These are phyloP conservation scores for Acipenser oxyrinchus DNA, from an alignment of 2,797 vertebrate species.

Conservation along the genomic window DNA sequence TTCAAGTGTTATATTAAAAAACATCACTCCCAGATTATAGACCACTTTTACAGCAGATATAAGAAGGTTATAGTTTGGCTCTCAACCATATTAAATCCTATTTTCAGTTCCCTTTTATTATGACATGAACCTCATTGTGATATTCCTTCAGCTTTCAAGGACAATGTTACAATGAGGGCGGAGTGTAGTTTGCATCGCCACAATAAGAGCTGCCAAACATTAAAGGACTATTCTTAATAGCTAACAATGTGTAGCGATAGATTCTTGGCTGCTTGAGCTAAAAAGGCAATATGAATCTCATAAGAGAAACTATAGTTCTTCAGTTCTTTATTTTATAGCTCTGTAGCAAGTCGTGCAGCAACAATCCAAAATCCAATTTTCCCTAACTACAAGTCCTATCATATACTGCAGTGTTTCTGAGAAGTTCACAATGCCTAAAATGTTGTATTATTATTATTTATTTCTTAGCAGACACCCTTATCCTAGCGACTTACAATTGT, in stretches of 20 bases:
- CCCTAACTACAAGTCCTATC: no score
- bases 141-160: conserved; percentile 53
- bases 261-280: neutral
- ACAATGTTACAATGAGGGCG: conserved; percentile 43
- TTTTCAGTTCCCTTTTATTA: conserved; percentile 14
- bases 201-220: conserved; percentile 29
- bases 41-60: conserved; percentile 54
- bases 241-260: conserved; percentile 1
- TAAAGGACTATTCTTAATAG: conserved; percentile 8
- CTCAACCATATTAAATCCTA: conserved; percentile 52
- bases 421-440: no score
- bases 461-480: no score
- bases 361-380: no score
- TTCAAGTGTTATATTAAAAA: conserved; percentile 45
- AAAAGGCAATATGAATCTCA: neutral
- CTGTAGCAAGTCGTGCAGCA: no score
- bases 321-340: neutral
- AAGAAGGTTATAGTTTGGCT: conserved; percentile 52
- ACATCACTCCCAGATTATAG: conserved; percentile 52
- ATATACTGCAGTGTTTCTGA: no score
- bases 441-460: no score
- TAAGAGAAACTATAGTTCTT: neutral
- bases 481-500: no score
- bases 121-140: conserved; percentile 26
- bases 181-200: conserved; percentile 26